Conservation (phyloP, 2,888 invertebrate species). For the Papilio demoleus region DNA sequence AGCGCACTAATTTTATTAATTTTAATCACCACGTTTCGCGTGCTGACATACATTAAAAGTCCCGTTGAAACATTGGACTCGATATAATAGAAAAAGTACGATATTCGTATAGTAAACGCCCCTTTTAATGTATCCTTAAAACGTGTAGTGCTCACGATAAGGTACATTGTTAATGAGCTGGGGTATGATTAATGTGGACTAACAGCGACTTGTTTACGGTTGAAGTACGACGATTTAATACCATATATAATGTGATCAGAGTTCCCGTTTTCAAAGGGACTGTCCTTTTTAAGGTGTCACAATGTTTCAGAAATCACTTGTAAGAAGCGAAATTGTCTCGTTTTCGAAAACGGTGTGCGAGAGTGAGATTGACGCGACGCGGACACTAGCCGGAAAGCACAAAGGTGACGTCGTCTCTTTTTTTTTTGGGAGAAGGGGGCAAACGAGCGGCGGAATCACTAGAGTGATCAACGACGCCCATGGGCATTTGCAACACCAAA, state of each 20-base stretch:
- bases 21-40: constrained; percentile 77
- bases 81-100: constrained; percentile 68
- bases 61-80: constrained; percentile 71
- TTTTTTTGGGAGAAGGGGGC: no score
- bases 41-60: constrained; percentile 76
- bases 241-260: constrained; percentile 27
- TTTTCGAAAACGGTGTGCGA: no score
- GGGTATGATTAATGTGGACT: constrained; percentile 63
- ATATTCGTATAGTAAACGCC: constrained; percentile 57
- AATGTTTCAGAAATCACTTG: no score
- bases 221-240: constrained; percentile 51
- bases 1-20: constrained; percentile 78
- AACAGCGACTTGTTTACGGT: constrained; percentile 59
- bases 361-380: no score
- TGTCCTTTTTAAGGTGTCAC: no score
- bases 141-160: constrained; percentile 71
- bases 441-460: no score
- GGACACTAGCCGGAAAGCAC: no score
- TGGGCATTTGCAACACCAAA: no score
- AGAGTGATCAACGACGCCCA: no score
- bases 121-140: constrained; percentile 78
- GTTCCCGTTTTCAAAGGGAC: no score
- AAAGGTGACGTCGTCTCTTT: no score
- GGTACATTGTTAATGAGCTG: constrained; percentile 74
- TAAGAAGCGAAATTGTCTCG: no score